Percentiles rank a stretch among this genome's conserved stretches.
phyloP scores from a whole-genome alignment of 2,888 invertebrate species.

The Cantharis lateralis region DNA sequence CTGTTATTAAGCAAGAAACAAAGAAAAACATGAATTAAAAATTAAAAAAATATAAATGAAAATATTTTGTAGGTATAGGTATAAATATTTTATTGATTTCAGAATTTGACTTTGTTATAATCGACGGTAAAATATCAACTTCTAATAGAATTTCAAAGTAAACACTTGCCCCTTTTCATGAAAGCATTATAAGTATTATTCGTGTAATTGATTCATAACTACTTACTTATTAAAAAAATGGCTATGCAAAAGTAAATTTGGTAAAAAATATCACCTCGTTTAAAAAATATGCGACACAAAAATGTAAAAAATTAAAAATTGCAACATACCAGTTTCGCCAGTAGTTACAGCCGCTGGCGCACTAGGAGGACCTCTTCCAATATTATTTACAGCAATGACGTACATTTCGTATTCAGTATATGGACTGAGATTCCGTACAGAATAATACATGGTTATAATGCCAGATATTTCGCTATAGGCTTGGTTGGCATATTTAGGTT shows the following conservation, averaged over 20 bases:
- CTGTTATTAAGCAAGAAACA: background rate
- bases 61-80: background rate
- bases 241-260: background rate
- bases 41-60: background rate
- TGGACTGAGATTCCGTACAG: slow-evolving; percentile 86
- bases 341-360: slow-evolving; percentile 90
- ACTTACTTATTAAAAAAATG: background rate
- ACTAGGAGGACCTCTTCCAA: slow-evolving; percentile 90
- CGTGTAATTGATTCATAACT: background rate
- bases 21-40: background rate
- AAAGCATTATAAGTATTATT: background rate
- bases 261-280: background rate
- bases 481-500: slow-evolving; percentile 90
- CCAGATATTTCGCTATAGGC: slow-evolving; percentile 92
- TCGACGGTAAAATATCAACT: background rate
- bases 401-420: slow-evolving; percentile 97
- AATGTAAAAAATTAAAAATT: background rate
- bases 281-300: background rate
- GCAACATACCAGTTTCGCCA: slow-evolving; percentile 84
- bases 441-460: slow-evolving; percentile 90
- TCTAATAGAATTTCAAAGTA: background rate
- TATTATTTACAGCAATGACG: slow-evolving; percentile 92
- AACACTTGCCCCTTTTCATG: background rate
- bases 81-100: background rate
- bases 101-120: background rate